phyloP scores from a whole-genome alignment of 2,888 invertebrate species.

The Apantesis nais region DNA sequence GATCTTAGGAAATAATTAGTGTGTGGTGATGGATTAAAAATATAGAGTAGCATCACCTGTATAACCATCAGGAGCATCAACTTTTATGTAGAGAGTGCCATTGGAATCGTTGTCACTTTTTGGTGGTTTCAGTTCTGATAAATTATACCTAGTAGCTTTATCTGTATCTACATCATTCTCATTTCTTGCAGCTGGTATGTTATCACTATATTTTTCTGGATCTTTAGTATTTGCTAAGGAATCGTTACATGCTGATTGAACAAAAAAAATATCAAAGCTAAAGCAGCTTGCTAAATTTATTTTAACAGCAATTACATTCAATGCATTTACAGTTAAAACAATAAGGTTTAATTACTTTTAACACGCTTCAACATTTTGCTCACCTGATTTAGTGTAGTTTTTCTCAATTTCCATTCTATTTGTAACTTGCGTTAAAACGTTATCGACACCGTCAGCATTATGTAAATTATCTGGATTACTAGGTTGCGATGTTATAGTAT shows the following conservation, averaged over 20 bases:
- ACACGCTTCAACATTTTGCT: slow-evolving; percentile 10
- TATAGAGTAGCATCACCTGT: slow-evolving; percentile 36
- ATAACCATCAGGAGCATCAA: slow-evolving; percentile 30
- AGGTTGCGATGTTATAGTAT: background rate
- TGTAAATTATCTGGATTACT: background rate
- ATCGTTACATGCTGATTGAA: slow-evolving; percentile 31
- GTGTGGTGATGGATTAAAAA: slow-evolving; percentile 15
- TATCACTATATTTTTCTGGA: slow-evolving; percentile 24
- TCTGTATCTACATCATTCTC: slow-evolving; percentile 29
- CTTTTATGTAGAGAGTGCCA: slow-evolving; percentile 26
- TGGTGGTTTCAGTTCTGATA: slow-evolving; percentile 15
- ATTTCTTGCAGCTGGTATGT: slow-evolving; percentile 17
- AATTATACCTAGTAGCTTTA: slow-evolving; percentile 18
- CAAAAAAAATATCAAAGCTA: slow-evolving; percentile 32
- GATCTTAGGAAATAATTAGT: too few species aligned
- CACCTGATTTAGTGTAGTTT: slow-evolving; percentile 21
- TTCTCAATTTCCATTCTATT: background rate
- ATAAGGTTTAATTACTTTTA: background rate
- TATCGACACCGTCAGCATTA: background rate
- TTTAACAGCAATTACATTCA: slow-evolving; percentile 20
- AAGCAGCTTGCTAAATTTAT: slow-evolving; percentile 31
- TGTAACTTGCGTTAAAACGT: background rate
- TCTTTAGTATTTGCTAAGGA: slow-evolving; percentile 26
- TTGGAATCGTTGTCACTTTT: slow-evolving; percentile 27
- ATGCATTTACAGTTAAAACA: slow-evolving; percentile 11